phyloP scores from a whole-genome alignment of 1,140 invertebrate species.

The Ctenoplectra terminalis region DNA sequence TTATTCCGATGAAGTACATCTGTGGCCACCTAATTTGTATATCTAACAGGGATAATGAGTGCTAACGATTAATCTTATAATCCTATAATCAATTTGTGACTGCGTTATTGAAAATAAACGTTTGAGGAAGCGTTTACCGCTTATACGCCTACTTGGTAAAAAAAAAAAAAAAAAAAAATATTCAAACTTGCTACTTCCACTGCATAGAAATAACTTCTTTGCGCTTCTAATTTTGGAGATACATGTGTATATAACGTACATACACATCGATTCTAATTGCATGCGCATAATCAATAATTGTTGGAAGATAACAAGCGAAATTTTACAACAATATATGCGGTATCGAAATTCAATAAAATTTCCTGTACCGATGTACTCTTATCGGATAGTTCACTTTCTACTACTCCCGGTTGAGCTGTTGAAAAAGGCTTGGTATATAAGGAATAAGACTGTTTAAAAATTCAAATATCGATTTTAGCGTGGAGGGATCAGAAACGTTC shows the following conservation, averaged over 20 bases:
- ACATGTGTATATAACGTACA: neutral
- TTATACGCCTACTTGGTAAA: too few species aligned
- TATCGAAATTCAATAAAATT: neutral
- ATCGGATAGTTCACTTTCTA: neutral
- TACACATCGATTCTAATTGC: neutral
- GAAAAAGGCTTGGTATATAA: neutral
- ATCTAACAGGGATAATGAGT: conserved; percentile 15
- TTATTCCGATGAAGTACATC: conserved; percentile 30
- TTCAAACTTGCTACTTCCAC: neutral
- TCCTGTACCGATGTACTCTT: neutral
- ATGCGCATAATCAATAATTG: neutral
- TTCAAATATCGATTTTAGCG: neutral
- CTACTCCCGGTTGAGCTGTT: neutral
- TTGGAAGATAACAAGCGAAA: conserved; percentile 16
- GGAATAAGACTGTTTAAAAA: neutral
- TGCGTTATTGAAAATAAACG: conserved; percentile 15
- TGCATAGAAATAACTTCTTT: neutral
- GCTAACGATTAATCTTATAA: neutral
- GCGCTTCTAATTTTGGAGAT: neutral
- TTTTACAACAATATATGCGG: neutral
- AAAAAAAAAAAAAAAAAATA: too few species aligned
- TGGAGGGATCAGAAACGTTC: too few species aligned
- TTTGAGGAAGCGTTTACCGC: too few species aligned
- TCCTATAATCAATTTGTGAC: neutral
- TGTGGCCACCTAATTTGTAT: conserved; percentile 21